Percentiles rank a stretch among this genome's conserved stretches.
These are phyloP conservation scores for Perodicticus potto DNA, from an alignment of 2,797 vertebrate genomes.

Conservation along the genomic window DNA sequence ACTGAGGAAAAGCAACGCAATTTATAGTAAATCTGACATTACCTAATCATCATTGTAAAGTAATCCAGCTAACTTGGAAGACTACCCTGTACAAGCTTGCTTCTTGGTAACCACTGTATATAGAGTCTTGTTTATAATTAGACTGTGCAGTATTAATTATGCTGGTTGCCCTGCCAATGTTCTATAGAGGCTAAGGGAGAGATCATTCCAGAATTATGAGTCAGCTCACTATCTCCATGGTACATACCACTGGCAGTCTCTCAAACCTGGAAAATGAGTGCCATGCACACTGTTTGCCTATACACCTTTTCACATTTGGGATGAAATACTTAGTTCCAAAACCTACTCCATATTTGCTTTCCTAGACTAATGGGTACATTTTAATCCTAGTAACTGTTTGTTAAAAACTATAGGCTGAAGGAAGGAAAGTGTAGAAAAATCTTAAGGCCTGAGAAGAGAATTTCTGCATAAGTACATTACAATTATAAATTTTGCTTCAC, in stretches of 20 bases:
- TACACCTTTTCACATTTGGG: neutral
- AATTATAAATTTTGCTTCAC: constrained; percentile 61
- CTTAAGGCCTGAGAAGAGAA: neutral
- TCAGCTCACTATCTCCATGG: constrained; percentile 53
- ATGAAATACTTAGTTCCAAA: constrained; percentile 1
- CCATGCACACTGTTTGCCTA: neutral
- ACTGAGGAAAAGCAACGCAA: constrained; percentile 52
- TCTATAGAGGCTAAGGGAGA: constrained; percentile 41
- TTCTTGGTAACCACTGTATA: constrained; percentile 41
- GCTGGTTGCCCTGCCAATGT: neutral
- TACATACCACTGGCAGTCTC: neutral
- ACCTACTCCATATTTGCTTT: neutral
- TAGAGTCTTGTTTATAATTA: constrained; percentile 68
- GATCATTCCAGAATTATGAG: constrained; percentile 66
- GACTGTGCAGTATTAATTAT: constrained; percentile 67
- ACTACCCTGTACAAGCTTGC: constrained; percentile 37
- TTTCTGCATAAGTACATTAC: constrained; percentile 43
- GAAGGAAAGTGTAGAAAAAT: constrained; percentile 42
- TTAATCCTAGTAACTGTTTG: constrained; percentile 45
- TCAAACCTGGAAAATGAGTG: constrained; percentile 29
- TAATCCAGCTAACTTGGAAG: constrained; percentile 40
- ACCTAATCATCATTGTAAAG: constrained; percentile 60
- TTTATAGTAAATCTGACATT: constrained; percentile 53
- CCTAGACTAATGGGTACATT: constrained; percentile 28
- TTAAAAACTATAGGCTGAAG: constrained; percentile 32